Evolutionary conservation across 2,113 vertebrate species (phyloP).

Genomic region (Crypturellus undulatus): DNA sequence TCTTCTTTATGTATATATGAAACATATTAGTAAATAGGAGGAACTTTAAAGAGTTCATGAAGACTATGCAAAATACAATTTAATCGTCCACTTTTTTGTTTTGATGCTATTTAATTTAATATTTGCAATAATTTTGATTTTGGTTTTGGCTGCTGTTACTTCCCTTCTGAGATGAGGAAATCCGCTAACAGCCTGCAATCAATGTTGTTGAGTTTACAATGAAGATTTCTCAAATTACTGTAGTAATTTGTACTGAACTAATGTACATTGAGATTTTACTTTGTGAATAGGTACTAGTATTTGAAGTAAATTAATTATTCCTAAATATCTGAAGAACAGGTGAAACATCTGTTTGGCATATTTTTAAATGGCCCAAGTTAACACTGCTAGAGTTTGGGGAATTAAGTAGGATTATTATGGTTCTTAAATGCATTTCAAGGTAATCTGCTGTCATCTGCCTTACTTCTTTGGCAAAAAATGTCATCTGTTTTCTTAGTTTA

Average conservation of each 20-base stretch:
- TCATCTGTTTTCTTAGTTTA: not conserved
- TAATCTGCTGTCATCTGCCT: not conserved
- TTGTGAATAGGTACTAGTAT: not conserved
- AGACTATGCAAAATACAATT: not conserved
- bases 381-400: not conserved
- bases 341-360: not conserved
- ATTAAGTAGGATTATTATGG: not conserved
- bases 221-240: not conserved
- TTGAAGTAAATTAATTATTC: not conserved
- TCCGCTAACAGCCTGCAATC: not conserved
- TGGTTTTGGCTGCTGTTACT: not conserved
- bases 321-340: not conserved
- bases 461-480: not conserved
- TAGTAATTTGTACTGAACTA: not conserved
- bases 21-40: not conserved
- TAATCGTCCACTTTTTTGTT: not conserved
- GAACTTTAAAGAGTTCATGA: not conserved
- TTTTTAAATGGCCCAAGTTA: not conserved
- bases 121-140: not conserved
- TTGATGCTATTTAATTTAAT: not conserved
- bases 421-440: not conserved
- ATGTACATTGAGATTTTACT: not conserved
- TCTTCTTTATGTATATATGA: not conserved
- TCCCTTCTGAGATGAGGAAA: not conserved
- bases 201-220: not conserved